Base-by-base conservation (phyloP, 2,888 invertebrate genomes). In the Dermolepida albohirtum region DNA sequence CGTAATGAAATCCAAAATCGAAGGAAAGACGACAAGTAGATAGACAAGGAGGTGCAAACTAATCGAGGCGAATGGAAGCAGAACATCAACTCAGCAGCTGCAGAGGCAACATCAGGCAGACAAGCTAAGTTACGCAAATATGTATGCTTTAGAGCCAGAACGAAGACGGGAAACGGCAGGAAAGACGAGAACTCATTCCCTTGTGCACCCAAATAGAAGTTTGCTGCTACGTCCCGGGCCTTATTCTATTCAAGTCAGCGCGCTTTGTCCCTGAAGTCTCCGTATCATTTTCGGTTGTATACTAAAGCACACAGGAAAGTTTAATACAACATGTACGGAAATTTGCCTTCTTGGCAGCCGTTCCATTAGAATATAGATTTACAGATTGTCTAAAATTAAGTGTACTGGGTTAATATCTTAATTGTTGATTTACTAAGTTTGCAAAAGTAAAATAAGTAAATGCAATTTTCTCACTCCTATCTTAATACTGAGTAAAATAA, bases 281-380 rank as follows among this genome's bases (percentile, higher is more conserved):
- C 16, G 40, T 39, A 55, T 55, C 55, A 41, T 39, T 55, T 55
- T 55, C 55, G 55, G 34, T 50, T 34, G 34, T 34, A 34, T 34
- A 34, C 34, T 7, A 10, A 34, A 34, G 34, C 40, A 39, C 41
- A 51, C 55, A 66, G 65, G 41, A 55, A 66, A 40, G 54, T 55
- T 66, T 66, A 55, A 66, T 66, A 66, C 44, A 65, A 65, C 54
- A 66, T 66, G 55, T 55, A 55, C 65, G 54, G 34, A 65, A 54
- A 65, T 51, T 17, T 44, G 29, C 43, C 52, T 1, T 34, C 34
- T 34, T 34, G 34, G 34, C 34, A 34, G 34, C 8, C 34, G 6
- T 34, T 34, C 34, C 34, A 34, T 34, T 34, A 34, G 34, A 34
- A 34, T 34, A 34, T 34, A 34, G 34, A 34, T 34, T 34, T 34